Base-by-base conservation (phyloP, 2,888 invertebrate species). In the Buathra laborator region DNA sequence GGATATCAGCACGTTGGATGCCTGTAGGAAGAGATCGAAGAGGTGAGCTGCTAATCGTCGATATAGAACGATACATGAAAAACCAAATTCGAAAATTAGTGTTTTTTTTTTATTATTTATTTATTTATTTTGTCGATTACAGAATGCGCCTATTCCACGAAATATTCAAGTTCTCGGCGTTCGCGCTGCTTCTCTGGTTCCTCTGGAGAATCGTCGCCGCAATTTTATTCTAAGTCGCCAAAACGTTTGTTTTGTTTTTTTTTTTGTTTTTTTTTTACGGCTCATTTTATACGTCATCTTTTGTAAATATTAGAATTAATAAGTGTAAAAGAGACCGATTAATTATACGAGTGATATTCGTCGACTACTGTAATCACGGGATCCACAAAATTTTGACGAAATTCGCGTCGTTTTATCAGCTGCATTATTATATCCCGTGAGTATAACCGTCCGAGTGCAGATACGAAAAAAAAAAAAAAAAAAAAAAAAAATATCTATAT, bases 1-100 rank as follows among this genome's bases (percentile, higher is more conserved):
- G 87, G 95, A 96, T 84, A 95, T 96, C 14, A 95, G 95, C 76
- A 96, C 96, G 0, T 92, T 97, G 71, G 95, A 96, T 6, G 94
- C 95, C 5, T 97, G 96, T 62, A 94, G 95, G 88, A 95, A 94
- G 71, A 95, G 95, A 89, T 94, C 95, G 93, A 95, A 93, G 91
- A 96, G 95, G 97, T 96, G 91, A 90, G 90, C 70, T 72, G n/a
- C n/a, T n/a, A n/a, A 32, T 5, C 10, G 9, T 46, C 16, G 9
- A 44, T 24, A 14, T 6, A 29, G 32, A 3, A 32, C 29, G 12
- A 14, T 1, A 44, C 48, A 43, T 46, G 12, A 9, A 66, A 66
- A 75, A 29, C 9, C 32, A 48, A 48, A 14, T 24, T 24, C 12
- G 14, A 43, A 9, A 37, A 24, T 24, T 53, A 43, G 24, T 19